A percentile compares a stretch with the other conserved stretches of the same genome.
These are phyloP conservation scores for Ammodytes marinus DNA, from an alignment of 2,113 vertebrate species.

Conservation along the genomic window DNA sequence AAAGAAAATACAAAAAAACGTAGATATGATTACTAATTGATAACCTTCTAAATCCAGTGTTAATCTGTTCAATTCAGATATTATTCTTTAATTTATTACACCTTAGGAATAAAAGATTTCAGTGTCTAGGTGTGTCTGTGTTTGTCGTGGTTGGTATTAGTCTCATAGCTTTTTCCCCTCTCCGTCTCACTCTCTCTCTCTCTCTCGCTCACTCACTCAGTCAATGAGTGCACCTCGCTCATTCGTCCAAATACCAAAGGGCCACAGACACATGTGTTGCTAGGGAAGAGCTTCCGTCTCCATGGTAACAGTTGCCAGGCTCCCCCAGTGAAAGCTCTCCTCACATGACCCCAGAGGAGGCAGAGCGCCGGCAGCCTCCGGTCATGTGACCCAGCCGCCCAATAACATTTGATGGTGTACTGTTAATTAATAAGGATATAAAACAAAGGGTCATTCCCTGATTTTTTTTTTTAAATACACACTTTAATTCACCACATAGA, in stretches of 20 bases:
- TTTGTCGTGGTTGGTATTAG: neutral
- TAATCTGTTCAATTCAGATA: fast-evolving
- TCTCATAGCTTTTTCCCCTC: neutral
- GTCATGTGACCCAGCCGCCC: conserved; percentile 68
- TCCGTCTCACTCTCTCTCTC: neutral
- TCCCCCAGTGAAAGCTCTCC: conserved; percentile 60
- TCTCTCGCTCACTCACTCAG: neutral
- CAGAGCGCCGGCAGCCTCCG: conserved; percentile 48
- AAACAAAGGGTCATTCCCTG: neutral
- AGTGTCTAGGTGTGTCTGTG: neutral
- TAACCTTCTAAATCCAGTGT: too few relatives aligned
- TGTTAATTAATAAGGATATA: neutral
- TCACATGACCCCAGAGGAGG: conserved; percentile 77
- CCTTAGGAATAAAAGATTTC: too few relatives aligned
- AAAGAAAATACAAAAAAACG: too few relatives aligned
- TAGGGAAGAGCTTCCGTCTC: conserved; percentile 81
- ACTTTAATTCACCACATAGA: too few relatives aligned
- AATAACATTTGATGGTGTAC: too few relatives aligned
- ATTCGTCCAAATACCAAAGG: conserved; percentile 43
- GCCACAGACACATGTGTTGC: conserved; percentile 68
- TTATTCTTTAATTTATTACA: fast-evolving
- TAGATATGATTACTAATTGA: neutral
- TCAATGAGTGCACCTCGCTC: conserved; percentile 4
- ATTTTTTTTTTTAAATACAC: neutral
- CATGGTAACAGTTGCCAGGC: conserved; percentile 78